Evolutionary conservation across 2,888 invertebrate genomes (phyloP), one percentile per base, ranked within the genome.

Genomic region (Gnatocerus cornutus): DNA sequence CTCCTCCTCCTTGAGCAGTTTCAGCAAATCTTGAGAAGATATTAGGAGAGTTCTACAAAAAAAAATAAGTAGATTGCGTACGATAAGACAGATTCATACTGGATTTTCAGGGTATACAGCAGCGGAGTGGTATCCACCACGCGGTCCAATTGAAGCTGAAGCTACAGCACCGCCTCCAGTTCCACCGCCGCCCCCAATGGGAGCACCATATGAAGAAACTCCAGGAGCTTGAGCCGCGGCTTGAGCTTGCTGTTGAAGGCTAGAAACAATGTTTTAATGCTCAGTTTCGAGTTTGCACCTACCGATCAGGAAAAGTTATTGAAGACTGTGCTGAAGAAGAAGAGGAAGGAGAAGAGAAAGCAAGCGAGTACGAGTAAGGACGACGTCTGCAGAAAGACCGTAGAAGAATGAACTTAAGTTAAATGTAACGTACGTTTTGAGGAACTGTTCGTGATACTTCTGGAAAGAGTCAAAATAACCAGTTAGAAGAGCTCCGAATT

Each of bases 31-130:
- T 70, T 12, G 86, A 84, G 76, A 87, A 82, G 5, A 89, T 80
- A 75, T 89, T 89, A 0, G 87, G 88, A 63, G 76, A 77, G 37
- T 69, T 75, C 89, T 90, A 83, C n/a, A 7, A 33, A 1, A 33
- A 29, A 7, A 9, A 9, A 4, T 9, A 33, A 33, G 2, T 33
- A 9, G n/a, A 4, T 33, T 33, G 2, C 85, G 83, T 9, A 62
- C 14, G 6, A 1, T 33, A 33, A 33, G 6, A 2, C 2, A 33
- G 13, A 10, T 37, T 77, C 86, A 86, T 85, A 91, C 91, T 52
- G 88, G 87, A 83, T 90, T 91, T 72, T 84, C 83, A 0, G 91
- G 91, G 74, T 81, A 88, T 29, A 91, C 87, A 5, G 83, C 83
- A 16, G 90, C 91, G 0, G 88, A 83, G 77, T 91, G 91, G 56